Evolutionary conservation across 2,888 invertebrate genomes (phyloP), one percentile per base, ranked within the genome.

Genomic region (Himalopsyche kuldschensis): DNA sequence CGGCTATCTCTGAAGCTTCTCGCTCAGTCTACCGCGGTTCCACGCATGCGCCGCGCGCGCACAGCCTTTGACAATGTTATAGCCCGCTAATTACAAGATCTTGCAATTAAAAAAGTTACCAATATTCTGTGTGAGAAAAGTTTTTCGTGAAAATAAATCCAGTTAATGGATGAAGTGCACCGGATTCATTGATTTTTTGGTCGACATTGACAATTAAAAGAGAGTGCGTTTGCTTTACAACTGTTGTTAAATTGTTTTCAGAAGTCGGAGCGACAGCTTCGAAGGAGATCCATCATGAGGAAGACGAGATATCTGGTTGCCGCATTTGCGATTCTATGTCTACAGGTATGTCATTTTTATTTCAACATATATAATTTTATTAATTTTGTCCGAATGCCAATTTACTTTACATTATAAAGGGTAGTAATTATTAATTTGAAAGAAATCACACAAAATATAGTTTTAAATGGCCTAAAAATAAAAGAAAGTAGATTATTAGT

Each of bases 261-360:
- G 85, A 87, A 91, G 90, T 89, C 92, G 91, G 88, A 91, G 91
- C 91, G 90, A 89, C 88, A 89, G 89, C 88, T 89, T 89, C 88
- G 89, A 87, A 86, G 88, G 88, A 90, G 89, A 90, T 89, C 89
- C 90, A 89, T 89, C 88, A 92, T 92, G 92, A 92, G 90, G 91
- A 90, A 91, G 90, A 91, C 90, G 89, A 91, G 91, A 88, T 86
- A 82, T 81, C 87, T 92, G 87, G 88, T 92, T 89, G 89, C 91
- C 89, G 89, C 90, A 88, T 87, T 91, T 87, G 91, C 90, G 87
- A 89, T 90, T 90, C 90, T 92, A 89, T 91, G 91, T 79, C 87
- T 92, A 88, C 89, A 90, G 91, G 92, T 92, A 85, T 88, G 91
- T 88, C 11, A 27, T 27, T 11, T 30, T 69, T 8, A 48, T 41